Evolutionary conservation across 2,113 vertebrate species (phyloP).

Genomic region (Zosterops lateralis): DNA sequence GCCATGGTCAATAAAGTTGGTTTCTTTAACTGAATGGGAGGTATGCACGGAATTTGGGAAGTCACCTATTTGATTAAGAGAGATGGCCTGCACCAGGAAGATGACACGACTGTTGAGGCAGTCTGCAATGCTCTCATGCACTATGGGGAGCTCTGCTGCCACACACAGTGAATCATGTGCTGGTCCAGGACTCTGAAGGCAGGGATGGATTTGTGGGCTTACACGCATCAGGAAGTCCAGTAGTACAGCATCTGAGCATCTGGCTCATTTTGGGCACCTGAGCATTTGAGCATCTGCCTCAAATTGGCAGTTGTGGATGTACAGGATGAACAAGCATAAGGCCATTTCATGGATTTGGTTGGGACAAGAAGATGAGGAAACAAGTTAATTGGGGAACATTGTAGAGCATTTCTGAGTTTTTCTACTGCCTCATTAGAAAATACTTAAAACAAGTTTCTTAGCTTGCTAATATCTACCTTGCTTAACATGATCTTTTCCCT

Average conservation of each 20-base stretch:
- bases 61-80: not conserved
- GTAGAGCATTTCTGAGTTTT: not conserved
- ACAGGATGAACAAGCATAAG: not conserved
- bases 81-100: not conserved
- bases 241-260: constrained; percentile 33
- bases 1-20: not conserved
- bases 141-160: not conserved
- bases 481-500: not conserved
- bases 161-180: not conserved
- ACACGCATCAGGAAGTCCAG: constrained; percentile 49
- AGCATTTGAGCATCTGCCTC: constrained; percentile 47
- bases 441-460: not conserved
- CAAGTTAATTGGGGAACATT: not conserved
- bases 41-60: not conserved
- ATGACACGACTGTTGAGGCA: not conserved
- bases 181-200: constrained; percentile 29
- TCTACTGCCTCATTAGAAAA: not conserved
- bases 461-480: not conserved
- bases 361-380: not conserved
- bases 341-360: not conserved
- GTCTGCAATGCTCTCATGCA: not conserved
- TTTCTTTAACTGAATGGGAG: not conserved
- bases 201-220: constrained; percentile 58
- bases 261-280: constrained; percentile 36
- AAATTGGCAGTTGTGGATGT: constrained; percentile 7